Base-by-base conservation (phyloP, 1,140 invertebrate genomes). In the Monomorium pharaonis region DNA sequence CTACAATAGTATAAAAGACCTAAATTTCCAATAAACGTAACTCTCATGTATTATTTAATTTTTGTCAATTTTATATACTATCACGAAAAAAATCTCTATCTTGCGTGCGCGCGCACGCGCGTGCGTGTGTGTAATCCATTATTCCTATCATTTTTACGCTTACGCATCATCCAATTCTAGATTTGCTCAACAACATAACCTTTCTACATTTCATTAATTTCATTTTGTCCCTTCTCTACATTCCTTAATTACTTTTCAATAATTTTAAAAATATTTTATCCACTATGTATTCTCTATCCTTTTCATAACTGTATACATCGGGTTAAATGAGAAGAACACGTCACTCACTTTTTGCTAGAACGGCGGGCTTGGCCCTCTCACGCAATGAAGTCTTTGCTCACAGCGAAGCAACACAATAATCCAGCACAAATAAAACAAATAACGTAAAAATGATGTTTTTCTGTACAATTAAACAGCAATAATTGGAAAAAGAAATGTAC, bases 261-360 rank as follows among this genome's bases (percentile, higher is more conserved):
- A 54, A 54, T 47, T 16, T n/a, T 47, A 54, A 54, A 47, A 30
- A 76, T 14, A 51, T 63, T 14, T 21, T 10, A 21, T n/a, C n/a
- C 44, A 60, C 47, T 16, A 12, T 42, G 10, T 54, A n/a, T 27
- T 27, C 18, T 42, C 33, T 27, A 5, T 18, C 33, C n/a, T 7
- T 37, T 12, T 37, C 69, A 18, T 58, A 54, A 33, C 30, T 14
- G 6, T 7, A 18, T 30, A 54, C 9, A 27, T 18, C 18, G 14
- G 18, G 14, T 6, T 12, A 16, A 10, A 47, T 12, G 30, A 75
- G 58, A 75, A 42, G 42, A n/a, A n/a, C 14, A 0, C 16, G 24
- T 37, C 51, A 56, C 72, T 75, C 9, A 75, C 72, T 75, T 75
- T 75, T 21, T 58, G 72, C 3, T 0, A 70, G 27, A 27, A 70